phyloP scores from a whole-genome alignment of 92 coral and sea anemone genomes.

The Palythoa caribaeorum region DNA sequence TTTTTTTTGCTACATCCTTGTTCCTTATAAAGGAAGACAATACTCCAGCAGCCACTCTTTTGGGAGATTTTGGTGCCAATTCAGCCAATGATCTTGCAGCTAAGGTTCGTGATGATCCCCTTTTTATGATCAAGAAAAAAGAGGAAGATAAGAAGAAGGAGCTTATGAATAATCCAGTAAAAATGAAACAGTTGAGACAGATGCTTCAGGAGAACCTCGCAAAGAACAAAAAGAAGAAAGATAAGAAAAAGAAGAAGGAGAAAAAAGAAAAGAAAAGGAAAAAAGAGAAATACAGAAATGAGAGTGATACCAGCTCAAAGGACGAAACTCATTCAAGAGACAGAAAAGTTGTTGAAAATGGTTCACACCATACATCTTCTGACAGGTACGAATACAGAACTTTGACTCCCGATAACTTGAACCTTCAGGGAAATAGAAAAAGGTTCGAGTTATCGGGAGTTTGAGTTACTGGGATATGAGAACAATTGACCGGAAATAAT shows the following conservation, averaged over 20 bases:
- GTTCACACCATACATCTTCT: not conserved
- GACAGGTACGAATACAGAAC: constrained; percentile 25
- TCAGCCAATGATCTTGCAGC: constrained; percentile 90
- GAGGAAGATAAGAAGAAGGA: constrained; percentile 97
- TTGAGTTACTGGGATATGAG: too few species aligned
- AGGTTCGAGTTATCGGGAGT: not conserved
- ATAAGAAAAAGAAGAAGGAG: constrained; percentile 82
- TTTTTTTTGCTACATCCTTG: not conserved
- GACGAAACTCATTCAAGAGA: constrained; percentile 45
- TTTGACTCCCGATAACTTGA: too few species aligned
- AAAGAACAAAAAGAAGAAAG: constrained; percentile 85
- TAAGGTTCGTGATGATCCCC: constrained; percentile 96
- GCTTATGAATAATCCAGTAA: constrained; percentile 89
- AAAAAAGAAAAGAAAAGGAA: constrained; percentile 71
- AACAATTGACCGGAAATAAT: too few species aligned
- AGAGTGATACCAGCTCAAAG: constrained; percentile 47
- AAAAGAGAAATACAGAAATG: constrained; percentile 52
- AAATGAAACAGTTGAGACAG: constrained; percentile 94
- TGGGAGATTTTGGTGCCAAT: constrained; percentile 77
- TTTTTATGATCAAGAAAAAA: constrained; percentile 93
- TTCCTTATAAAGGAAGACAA: constrained; percentile 60
- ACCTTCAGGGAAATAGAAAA: too few species aligned
- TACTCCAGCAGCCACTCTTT: constrained; percentile 82
- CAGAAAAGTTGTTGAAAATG: constrained; percentile 13
- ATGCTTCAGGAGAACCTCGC: constrained; percentile 87